A percentile compares a stretch with the other conserved stretches of the same genome.
Conservation (phyloP, 2,797 vertebrate species). For the Spatula versicolor region DNA sequence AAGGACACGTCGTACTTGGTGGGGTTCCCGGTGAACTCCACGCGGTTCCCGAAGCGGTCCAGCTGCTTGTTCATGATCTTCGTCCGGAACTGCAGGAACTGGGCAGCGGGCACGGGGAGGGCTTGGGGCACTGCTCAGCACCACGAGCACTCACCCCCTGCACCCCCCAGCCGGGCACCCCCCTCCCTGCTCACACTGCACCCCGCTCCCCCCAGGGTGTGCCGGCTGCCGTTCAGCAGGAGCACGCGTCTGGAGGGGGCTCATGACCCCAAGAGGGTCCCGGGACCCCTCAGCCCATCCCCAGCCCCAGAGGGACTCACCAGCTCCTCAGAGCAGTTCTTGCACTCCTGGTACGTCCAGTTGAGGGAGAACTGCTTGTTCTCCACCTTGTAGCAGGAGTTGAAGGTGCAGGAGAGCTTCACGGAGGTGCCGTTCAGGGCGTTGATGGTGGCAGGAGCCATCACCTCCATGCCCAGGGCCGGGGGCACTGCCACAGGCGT, state of each 20-base stretch:
- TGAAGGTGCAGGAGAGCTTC: conserved; percentile 91
- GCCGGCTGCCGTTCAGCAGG: background rate
- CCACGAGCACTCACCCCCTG: accelerated
- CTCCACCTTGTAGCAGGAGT: conserved; percentile 95
- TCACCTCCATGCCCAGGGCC: conserved; percentile 87
- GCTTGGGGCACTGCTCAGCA: accelerated
- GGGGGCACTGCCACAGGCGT: conserved; percentile 74
- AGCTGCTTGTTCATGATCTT: conserved; percentile 85
- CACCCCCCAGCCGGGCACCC: background rate
- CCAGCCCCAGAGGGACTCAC: conserved; percentile 73
- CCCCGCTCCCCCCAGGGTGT: background rate
- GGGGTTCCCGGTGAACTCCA: conserved; percentile 91
- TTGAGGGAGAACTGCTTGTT: conserved; percentile 90
- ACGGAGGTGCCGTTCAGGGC: conserved; percentile 90
- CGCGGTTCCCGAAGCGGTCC: conserved; percentile 87
- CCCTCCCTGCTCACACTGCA: background rate
- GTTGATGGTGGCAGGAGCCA: conserved; percentile 77
- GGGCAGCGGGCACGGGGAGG: background rate
- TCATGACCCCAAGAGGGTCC: accelerated
- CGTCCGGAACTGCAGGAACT: conserved; percentile 92
- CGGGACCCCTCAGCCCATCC: background rate
- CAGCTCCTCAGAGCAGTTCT: conserved; percentile 89
- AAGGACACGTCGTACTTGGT: conserved; percentile 92
- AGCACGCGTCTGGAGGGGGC: background rate
- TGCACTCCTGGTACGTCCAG: conserved; percentile 92